Evolutionary conservation across 2,113 vertebrate species (phyloP).

Genomic region (Gobio gobio): DNA sequence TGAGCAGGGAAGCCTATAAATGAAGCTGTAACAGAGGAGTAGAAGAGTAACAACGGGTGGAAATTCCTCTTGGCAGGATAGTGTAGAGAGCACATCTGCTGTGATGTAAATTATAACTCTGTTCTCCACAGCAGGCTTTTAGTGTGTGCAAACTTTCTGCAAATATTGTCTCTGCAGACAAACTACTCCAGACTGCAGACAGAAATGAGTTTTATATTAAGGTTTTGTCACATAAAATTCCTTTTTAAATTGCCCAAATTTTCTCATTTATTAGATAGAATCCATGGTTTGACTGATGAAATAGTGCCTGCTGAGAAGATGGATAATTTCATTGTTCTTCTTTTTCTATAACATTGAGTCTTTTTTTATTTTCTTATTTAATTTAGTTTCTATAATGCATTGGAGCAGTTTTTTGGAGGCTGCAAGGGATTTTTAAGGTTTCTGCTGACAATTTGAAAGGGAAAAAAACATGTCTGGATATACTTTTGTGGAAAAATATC

Average conservation of each 20-base stretch:
- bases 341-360: neutral
- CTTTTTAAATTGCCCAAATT: slow-evolving; percentile 56
- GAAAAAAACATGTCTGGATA: neutral
- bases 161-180: slow-evolving; percentile 75
- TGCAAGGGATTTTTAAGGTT: neutral
- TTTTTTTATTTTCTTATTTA: neutral
- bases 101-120: slow-evolving; percentile 73
- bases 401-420: neutral
- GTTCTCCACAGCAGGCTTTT: slow-evolving; percentile 64
- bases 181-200: slow-evolving; percentile 65
- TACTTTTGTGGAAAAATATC: neutral
- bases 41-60: slow-evolving; percentile 63
- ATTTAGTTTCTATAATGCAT: neutral
- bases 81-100: slow-evolving; percentile 29
- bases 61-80: slow-evolving; percentile 35
- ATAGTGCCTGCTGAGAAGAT: slow-evolving; percentile 26
- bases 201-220: slow-evolving; percentile 71
- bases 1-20: slow-evolving; percentile 57
- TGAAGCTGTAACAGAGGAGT: slow-evolving; percentile 48
- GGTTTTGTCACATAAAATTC: slow-evolving; percentile 68
- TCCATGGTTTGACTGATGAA: slow-evolving; percentile 8
- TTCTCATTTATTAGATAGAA: neutral
- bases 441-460: neutral
- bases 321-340: slow-evolving; percentile 6
- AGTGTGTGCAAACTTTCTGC: slow-evolving; percentile 61